Evolutionary conservation across 2,888 invertebrate species (phyloP).

Genomic region (Lymantria dispar): DNA sequence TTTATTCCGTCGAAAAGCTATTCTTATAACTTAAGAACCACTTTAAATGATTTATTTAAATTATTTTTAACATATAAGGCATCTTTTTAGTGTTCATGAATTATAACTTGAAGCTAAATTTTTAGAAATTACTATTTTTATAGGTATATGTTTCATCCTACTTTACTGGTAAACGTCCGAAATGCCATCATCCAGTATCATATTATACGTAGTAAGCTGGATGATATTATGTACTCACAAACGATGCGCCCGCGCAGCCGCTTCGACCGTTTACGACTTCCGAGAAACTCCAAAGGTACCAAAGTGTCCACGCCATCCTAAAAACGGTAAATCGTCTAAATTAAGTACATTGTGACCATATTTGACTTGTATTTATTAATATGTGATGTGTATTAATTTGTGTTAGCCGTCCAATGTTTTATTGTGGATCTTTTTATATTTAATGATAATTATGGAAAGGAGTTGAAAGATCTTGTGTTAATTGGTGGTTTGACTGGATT

Average conservation of each 20-base stretch:
- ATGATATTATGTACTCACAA: slow-evolving; percentile 42
- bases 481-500: slow-evolving; percentile 24
- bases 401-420: slow-evolving; percentile 15
- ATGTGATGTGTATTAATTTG: slow-evolving; percentile 40
- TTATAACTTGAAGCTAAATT: background rate
- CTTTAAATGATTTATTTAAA: too few relatives aligned
- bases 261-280: slow-evolving; percentile 61
- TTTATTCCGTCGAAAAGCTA: too few relatives aligned
- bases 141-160: slow-evolving; percentile 17
- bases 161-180: slow-evolving; percentile 30
- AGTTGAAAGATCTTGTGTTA: slow-evolving; percentile 29
- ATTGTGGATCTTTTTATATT: slow-evolving; percentile 31
- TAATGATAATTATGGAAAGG: slow-evolving; percentile 24
- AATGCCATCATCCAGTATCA: slow-evolving; percentile 39
- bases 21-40: too few relatives aligned
- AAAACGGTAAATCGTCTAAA: slow-evolving; percentile 69
- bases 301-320: slow-evolving; percentile 37
- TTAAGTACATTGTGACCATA: slow-evolving; percentile 57
- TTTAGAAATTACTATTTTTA: slow-evolving; percentile 26
- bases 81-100: background rate
- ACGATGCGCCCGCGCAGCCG: slow-evolving; percentile 44
- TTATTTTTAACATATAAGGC: background rate
- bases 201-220: slow-evolving; percentile 51
- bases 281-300: slow-evolving; percentile 50
- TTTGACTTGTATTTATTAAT: slow-evolving; percentile 40